A percentile compares a stretch with the other conserved stretches of the same genome.
Conservation (phyloP, 2,797 vertebrate species). For the Parauchenoglanis punctatus region DNA sequence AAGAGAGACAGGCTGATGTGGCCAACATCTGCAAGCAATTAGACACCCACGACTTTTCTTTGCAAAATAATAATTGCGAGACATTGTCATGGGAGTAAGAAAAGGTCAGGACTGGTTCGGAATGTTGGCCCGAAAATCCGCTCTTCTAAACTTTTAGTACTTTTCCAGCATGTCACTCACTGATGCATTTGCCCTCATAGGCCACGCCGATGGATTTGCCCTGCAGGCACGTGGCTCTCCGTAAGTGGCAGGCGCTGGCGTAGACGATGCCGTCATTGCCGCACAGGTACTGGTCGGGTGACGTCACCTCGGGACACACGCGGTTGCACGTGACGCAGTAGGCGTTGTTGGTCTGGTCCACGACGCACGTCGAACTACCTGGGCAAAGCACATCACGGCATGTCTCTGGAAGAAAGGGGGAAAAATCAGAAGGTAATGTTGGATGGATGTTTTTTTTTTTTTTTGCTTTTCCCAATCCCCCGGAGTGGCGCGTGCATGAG, state of each 20-base stretch:
- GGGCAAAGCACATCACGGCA: constrained; percentile 94
- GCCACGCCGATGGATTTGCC: constrained; percentile 96
- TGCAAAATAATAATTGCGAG: constrained; percentile 74
- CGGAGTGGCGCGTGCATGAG: background rate
- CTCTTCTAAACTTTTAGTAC: background rate
- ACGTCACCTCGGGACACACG: constrained; percentile 91
- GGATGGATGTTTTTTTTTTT: background rate
- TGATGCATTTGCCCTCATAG: constrained; percentile 97
- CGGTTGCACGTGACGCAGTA: constrained; percentile 97
- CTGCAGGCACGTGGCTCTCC: constrained; percentile 93
- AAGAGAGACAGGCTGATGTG: constrained; percentile 55
- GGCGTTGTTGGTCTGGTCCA: constrained; percentile 98
- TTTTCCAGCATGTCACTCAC: constrained; percentile 76
- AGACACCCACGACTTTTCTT: constrained; percentile 76
- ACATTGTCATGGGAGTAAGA: constrained; percentile 58
- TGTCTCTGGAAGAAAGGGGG: constrained; percentile 79
- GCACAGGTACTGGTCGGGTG: constrained; percentile 94
- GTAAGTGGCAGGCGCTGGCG: constrained; percentile 93
- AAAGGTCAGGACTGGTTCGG: constrained; percentile 62
- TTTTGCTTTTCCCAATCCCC: background rate
- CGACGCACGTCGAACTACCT: constrained; percentile 93
- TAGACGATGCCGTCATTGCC: constrained; percentile 96
- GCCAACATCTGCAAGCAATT: constrained; percentile 83
- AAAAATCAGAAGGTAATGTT: constrained; percentile 52
- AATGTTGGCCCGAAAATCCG: constrained; percentile 66